phyloP scores from a whole-genome alignment of 2,113 vertebrate species.

The Narcine bancroftii region DNA sequence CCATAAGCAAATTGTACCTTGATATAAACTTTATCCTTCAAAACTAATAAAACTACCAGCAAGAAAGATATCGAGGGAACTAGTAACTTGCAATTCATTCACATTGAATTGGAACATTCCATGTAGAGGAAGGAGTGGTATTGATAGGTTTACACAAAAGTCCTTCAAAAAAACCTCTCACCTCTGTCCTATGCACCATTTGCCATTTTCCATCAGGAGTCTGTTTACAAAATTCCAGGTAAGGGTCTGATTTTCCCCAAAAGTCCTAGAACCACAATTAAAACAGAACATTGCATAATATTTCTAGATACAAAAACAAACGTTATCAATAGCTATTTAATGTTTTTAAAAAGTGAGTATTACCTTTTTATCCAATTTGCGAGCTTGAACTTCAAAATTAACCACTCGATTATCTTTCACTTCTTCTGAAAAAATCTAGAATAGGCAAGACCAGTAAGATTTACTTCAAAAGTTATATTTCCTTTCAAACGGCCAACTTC shows the following conservation, averaged over 20 bases:
- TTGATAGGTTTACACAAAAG: too few relatives aligned
- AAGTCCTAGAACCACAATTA: conserved; percentile 64
- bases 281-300: background rate
- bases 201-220: conserved; percentile 80
- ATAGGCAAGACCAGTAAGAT: conserved; percentile 36
- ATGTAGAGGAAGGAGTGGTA: too few relatives aligned
- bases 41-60: background rate
- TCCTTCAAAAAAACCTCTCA: conserved; percentile 44
- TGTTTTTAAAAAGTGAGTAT: background rate
- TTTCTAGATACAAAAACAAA: background rate
- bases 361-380: conserved; percentile 95
- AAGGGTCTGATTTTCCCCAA: conserved; percentile 96
- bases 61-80: background rate
- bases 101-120: background rate
- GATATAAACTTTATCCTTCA: background rate
- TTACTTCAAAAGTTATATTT: background rate
- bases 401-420: conserved; percentile 87
- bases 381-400: conserved; percentile 81
- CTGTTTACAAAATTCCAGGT: conserved; percentile 89
- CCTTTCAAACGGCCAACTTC: background rate
- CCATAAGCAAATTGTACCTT: background rate
- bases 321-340: background rate
- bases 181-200: conserved; percentile 95
- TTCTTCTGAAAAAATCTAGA: conserved; percentile 84
- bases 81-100: background rate